Evolutionary conservation across 2,888 invertebrate species (phyloP), one percentile per base, ranked within the genome.

Genomic region (Platycnemis pennipes): DNA sequence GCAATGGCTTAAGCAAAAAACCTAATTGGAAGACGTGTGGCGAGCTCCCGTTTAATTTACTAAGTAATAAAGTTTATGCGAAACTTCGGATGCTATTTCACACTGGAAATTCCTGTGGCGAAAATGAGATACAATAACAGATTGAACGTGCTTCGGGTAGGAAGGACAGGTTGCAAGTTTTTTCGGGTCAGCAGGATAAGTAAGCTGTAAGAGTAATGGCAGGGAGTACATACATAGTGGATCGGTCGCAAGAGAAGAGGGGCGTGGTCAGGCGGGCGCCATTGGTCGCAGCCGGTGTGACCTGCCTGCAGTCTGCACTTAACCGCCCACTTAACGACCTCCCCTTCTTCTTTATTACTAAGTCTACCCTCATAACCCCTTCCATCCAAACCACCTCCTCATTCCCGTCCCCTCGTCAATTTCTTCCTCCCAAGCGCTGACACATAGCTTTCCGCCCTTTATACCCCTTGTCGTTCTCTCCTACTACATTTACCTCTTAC

Each of bases 271-370:
- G 16, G 37, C 31, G 22, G 3, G 77, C 77, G 77, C 77, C 37
- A 37, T 77, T 77, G 77, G 77, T 37, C 77, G 37, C 77, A 77
- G 77, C 31, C 31, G 77, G 77, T 77, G 77, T 77, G 77, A 77
- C 77, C 77, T 31, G 77, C 77, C 3, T 11, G 49, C 49, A 16
- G 11, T 19, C 49, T 49, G 49, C 49, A 49, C 49, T 49, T 49
- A 49, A 49, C 49, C 49, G 49, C 49, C 49, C 49, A 16, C 37
- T 63, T 63, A 63, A 63, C 63, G 26, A 26, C 63, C 26, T 11
- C 63, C 22, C 1, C 63, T 7, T n/a, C 63, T 26, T 63, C 19
- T 26, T 16, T n/a, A 22, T 63, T 26, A 63, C 26, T 63, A 63
- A 22, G 13, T 37, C 77, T 16, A 77, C 26, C 16, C 77, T 16